Percentiles rank a stretch among this genome's conserved stretches.
Conservation (phyloP, 2,888 invertebrate genomes). For the Leptinotarsa peninsularis region DNA sequence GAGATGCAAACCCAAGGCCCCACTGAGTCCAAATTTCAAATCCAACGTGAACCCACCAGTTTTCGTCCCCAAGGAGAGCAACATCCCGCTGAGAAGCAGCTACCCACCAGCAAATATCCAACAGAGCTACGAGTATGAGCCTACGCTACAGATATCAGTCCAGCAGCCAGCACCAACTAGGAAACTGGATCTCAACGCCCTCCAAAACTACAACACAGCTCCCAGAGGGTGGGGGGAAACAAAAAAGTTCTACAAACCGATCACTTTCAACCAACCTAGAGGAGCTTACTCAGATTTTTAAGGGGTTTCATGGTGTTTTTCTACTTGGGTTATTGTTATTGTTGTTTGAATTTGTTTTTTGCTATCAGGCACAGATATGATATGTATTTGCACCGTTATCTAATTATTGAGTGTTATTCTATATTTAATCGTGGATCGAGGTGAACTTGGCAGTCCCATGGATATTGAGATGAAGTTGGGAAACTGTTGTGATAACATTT, state of each 20-base stretch:
- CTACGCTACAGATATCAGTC: slow-evolving; percentile 33
- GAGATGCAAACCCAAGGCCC: slow-evolving; percentile 54
- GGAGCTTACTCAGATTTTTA: slow-evolving; percentile 55
- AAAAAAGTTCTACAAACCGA: slow-evolving; percentile 77
- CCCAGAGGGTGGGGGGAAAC: slow-evolving; percentile 85
- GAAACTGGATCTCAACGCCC: slow-evolving; percentile 55
- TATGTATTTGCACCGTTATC: slow-evolving; percentile 22
- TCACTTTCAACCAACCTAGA: slow-evolving; percentile 73
- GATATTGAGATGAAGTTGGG: background rate
- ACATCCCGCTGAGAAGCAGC: slow-evolving; percentile 47
- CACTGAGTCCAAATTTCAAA: slow-evolving; percentile 59
- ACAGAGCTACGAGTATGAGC: slow-evolving; percentile 38
- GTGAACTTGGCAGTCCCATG: background rate
- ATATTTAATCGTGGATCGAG: background rate
- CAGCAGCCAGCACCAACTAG: slow-evolving; percentile 43
- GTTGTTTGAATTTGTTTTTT: slow-evolving; percentile 27
- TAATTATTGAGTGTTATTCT: slow-evolving; percentile 5
- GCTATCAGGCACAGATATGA: slow-evolving; percentile 29
- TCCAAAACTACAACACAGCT: slow-evolving; percentile 82
- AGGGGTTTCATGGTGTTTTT: slow-evolving; percentile 24
- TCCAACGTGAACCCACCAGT: slow-evolving; percentile 56
- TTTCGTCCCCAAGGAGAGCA: slow-evolving; percentile 60
- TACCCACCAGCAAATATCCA: slow-evolving; percentile 49
- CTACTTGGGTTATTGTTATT: slow-evolving; percentile 14
- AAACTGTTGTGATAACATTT: slow-evolving; percentile 10